Base-by-base conservation (phyloP, 2,888 invertebrate species). In the Hirtodrosophila histrioides region DNA sequence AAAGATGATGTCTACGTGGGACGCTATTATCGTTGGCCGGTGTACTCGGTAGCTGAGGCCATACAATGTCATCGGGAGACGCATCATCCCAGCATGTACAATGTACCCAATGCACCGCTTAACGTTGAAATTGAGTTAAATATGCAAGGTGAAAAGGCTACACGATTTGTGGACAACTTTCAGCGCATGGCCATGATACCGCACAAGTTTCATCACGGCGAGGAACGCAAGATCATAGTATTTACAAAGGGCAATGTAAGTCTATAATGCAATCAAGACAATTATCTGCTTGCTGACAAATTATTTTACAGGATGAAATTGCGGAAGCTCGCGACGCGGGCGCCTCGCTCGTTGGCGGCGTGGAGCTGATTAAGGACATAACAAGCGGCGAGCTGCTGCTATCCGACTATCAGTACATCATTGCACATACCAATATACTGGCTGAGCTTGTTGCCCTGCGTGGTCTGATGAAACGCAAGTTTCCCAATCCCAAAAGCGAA, bases 11-110 rank as follows among this genome's bases (percentile, higher is more conserved):
- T 96, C 69, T 95, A 93, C 86, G 89, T 93, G 4, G 88, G 91
- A 0, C 93, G 91, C 71, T 93, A 93, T 84, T 94, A 94, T 76
- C 92, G 93, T 68, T 93, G 93, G 92, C 92, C 92, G 57, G 92
- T 94, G 63, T 96, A 95, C 91, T 91, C 94, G 0, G 94, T 97
- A 1, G 92, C 93, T 11, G 96, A 97, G 82, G 97, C 97, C 0
- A 93, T 98, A 10, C 92, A 94, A 68, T 94, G 94, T 61, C 96
- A 97, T 84, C 93, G 95, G 46, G 96, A 98, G 91, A 94, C 95
- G 0, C 96, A 97, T 90, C 95, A 97, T 89, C 96, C 97, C 0
- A 94, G 95, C 0, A 95, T 97, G 92, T 95, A 94, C 84, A 96
- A 98, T 91, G 92, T 93, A 36, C 96, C 96, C 0, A 93, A 95